phyloP scores from a whole-genome alignment of 2,888 invertebrate species.

The Corythucha ciliata region DNA sequence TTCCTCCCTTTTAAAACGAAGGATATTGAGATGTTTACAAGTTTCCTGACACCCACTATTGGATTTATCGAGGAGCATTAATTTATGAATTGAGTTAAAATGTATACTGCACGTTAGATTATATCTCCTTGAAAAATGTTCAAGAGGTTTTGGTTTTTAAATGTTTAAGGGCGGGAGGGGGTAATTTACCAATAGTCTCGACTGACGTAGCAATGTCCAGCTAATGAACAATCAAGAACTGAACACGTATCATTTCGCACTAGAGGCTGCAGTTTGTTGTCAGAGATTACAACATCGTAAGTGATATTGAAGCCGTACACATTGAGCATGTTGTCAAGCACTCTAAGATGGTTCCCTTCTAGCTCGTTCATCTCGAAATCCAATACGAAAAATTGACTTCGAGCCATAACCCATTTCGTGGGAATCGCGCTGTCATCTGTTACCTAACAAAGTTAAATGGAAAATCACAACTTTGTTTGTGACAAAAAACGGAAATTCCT shows the following conservation, averaged over 20 bases:
- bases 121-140: not conserved
- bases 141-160: no score
- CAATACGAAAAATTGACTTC: constrained; percentile 68
- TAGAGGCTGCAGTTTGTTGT: constrained; percentile 4
- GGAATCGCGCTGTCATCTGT: constrained; percentile 63
- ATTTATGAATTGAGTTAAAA: no score
- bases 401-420: constrained; percentile 49
- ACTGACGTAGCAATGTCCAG: constrained; percentile 72
- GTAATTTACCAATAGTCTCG: constrained; percentile 61
- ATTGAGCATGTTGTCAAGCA: constrained; percentile 66
- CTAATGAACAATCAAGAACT: constrained; percentile 68
- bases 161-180: no score
- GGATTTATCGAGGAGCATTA: no score
- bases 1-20: no score
- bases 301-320: constrained; percentile 90
- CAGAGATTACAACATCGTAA: constrained; percentile 62
- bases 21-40: no score
- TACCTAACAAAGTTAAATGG: constrained; percentile 38
- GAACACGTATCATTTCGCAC: constrained; percentile 49
- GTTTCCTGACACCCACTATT: no score
- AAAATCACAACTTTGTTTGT: not conserved
- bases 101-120: no score
- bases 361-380: constrained; percentile 61
- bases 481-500: not conserved
- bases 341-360: constrained; percentile 74